These are phyloP conservation scores for Parus major DNA, from an alignment of 2,113 vertebrate genomes.

Conservation along the genomic window DNA sequence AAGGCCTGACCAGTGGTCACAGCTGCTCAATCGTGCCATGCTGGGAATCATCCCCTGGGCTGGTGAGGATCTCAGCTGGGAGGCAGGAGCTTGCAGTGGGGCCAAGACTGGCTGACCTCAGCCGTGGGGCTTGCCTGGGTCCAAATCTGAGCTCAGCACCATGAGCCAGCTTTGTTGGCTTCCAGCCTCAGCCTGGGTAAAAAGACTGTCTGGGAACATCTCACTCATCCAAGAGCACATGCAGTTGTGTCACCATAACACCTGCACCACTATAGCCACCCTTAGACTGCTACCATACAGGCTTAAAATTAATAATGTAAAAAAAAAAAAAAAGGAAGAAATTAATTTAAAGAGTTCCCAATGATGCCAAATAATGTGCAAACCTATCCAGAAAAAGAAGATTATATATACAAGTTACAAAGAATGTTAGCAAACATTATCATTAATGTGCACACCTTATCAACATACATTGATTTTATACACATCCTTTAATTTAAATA, in stretches of 20 bases:
- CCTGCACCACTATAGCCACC: not conserved
- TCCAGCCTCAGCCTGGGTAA: not conserved
- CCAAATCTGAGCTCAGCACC: not conserved
- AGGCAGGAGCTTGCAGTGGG: not conserved
- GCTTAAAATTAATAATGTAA: not conserved
- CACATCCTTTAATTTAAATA: conserved; percentile 75
- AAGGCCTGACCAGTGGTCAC: not conserved
- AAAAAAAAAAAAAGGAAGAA: not conserved
- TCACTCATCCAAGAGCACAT: not conserved
- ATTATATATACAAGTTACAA: conserved; percentile 27
- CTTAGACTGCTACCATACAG: not conserved
- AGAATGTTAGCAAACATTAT: conserved; percentile 64
- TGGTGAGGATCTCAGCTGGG: not conserved
- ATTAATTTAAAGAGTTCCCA: not conserved
- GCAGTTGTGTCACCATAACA: accelerated
- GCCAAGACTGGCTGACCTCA: not conserved
- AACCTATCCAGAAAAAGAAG: not conserved
- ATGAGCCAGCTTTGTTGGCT: not conserved
- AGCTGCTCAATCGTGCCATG: accelerated
- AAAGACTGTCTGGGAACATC: not conserved
- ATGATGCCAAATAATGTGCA: not conserved
- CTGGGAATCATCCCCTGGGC: accelerated
- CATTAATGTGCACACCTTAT: conserved; percentile 62
- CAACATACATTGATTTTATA: conserved; percentile 73
- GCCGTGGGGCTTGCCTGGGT: not conserved